Percentiles rank a stretch among this genome's conserved stretches.
Conservation (phyloP, 2,888 invertebrate species). For the Latrodectus hesperus region DNA sequence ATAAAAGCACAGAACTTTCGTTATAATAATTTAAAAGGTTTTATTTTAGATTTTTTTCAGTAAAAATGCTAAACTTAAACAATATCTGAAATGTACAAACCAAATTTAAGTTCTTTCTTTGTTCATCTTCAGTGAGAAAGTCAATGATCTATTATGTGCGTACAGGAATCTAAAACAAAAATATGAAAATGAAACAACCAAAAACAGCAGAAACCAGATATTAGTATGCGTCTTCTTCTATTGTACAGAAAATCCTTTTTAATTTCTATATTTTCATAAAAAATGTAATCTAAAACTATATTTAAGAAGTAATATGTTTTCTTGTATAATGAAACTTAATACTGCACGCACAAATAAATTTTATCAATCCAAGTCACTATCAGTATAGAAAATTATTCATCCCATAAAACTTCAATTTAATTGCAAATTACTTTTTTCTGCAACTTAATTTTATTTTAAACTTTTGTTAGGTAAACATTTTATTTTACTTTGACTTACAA, state of each 20-base stretch:
- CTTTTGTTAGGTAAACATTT: too few relatives aligned
- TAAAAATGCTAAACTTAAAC: too few relatives aligned
- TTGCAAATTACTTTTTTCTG: too few relatives aligned
- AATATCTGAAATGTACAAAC: too few relatives aligned
- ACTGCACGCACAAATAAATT: neutral
- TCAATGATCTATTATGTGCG: conserved; percentile 60
- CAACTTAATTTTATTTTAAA: too few relatives aligned
- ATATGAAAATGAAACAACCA: conserved; percentile 61
- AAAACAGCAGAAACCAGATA: conserved; percentile 33
- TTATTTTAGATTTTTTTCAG: too few relatives aligned
- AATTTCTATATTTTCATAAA: neutral
- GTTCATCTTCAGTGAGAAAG: conserved; percentile 55
- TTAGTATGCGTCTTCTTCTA: conserved; percentile 33
- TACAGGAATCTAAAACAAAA: conserved; percentile 62
- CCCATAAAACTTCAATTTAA: too few relatives aligned
- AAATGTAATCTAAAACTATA: neutral
- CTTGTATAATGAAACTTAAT: neutral
- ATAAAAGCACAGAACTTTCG: too few relatives aligned
- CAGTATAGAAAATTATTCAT: too few relatives aligned
- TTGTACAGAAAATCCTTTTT: neutral
- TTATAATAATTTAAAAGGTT: too few relatives aligned
- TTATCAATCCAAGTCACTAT: neutral
- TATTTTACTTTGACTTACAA: too few relatives aligned
- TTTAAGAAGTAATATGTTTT: neutral
- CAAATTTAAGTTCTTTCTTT: neutral